Evolutionary conservation across 2,113 vertebrate species (phyloP), one percentile per base, ranked within the genome.

Genomic region (Pteropus alecto): DNA sequence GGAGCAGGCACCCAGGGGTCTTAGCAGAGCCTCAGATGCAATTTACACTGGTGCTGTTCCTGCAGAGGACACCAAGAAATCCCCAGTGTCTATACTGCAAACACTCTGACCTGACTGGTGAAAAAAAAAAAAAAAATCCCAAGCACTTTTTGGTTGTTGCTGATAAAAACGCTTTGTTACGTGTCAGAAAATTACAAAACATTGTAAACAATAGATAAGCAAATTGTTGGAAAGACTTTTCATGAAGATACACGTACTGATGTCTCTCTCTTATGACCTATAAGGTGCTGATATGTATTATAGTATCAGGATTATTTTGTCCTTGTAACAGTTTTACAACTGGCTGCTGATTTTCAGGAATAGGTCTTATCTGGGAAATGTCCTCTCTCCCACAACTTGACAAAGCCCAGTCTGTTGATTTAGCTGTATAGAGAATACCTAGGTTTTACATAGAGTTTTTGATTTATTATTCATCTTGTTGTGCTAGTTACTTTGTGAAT

Each of bases 91-190:
- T 12, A 22, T 28, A 30, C 7, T 24, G 14, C 10, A 15, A 86
- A 70, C 35, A 13, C 51, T 9, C 74, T n/a, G 54, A 71, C 30
- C 51, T 28, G n/a, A 65, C 0, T 7, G 11, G 9, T 61, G 28
- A 35, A 48, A 76, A 76, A 63, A 63, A 26, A 61, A 30, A 26
- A 28, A 61, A 28, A 65, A 87, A 33, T 68, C 14, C 28, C 54
- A 21, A 54, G 48, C 26, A 43, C 8, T 1, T 15, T 38, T 90
- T 78, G 56, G 28, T 67, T 51, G 54, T 30, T 91, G 81, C 61
- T 96, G 76, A 83, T 87, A 90, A 82, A 93, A 87, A 78, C 9
- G 6, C 14, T 54, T 58, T 65, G 10, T 65, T 65, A 61, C 67
- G 19, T 35, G 48, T 78, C 63, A 84, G 46, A 4, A 87, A 84